Evolutionary conservation across 2,113 vertebrate genomes (phyloP).

Genomic region (Apodemus speciosus): DNA sequence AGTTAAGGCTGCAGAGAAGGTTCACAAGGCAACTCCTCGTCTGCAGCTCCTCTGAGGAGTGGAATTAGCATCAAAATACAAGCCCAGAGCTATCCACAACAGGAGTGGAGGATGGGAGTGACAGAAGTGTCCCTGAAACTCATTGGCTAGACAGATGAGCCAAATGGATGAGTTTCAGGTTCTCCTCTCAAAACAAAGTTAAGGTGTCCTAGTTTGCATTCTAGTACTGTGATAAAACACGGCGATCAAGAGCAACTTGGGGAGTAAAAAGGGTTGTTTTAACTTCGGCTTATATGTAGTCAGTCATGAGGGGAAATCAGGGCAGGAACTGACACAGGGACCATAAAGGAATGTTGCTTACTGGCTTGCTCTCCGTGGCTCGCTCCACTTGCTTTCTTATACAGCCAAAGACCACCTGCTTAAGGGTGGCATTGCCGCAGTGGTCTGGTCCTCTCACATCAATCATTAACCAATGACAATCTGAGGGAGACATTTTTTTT

Average conservation of each 20-base stretch:
- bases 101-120: too few relatives aligned
- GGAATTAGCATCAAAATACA: too few relatives aligned
- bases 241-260: not conserved
- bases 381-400: not conserved
- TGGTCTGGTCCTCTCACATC: too few relatives aligned
- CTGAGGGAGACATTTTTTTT: not conserved
- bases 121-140: not conserved
- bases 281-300: not conserved
- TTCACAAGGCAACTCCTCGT: too few relatives aligned
- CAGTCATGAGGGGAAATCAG: not conserved
- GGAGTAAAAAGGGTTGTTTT: not conserved
- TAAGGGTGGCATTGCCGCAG: not conserved
- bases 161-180: not conserved
- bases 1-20: too few relatives aligned
- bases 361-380: not conserved
- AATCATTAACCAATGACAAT: not conserved
- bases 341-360: not conserved
- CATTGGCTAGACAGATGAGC: not conserved
- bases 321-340: not conserved
- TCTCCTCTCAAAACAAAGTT: not conserved
- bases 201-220: not conserved
- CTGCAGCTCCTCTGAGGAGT: too few relatives aligned
- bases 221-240: not conserved
- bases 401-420: not conserved
- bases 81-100: too few relatives aligned